Conservation (phyloP, 1,140 invertebrate species). For the Pomacea maculata region DNA sequence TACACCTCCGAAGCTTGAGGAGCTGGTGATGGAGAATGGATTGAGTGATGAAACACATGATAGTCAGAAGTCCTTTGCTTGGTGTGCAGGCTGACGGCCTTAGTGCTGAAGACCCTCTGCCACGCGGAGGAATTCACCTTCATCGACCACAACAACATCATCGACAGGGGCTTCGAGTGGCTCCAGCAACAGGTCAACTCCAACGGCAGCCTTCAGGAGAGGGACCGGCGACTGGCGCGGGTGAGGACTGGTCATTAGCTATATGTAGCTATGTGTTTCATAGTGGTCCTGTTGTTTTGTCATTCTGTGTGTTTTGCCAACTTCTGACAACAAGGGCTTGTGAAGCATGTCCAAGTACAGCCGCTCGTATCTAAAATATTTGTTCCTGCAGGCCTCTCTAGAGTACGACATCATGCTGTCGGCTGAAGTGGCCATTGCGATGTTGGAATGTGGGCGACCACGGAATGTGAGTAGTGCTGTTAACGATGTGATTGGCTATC, state of each 20-base stretch:
- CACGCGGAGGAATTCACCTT: constrained; percentile 19
- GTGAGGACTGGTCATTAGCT: neutral
- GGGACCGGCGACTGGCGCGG: constrained; percentile 19
- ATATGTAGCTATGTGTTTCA: no score
- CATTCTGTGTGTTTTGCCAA: no score
- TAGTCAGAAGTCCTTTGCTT: neutral
- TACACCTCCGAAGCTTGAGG: no score
- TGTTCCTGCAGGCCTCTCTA: constrained; percentile 17
- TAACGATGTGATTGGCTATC: no score
- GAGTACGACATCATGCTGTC: constrained; percentile 29
- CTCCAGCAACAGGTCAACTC: constrained; percentile 12
- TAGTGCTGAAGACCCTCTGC: constrained; percentile 33
- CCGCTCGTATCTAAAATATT: neutral
- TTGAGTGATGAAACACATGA: no score
- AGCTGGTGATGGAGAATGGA: no score
- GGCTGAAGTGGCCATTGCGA: constrained; percentile 27
- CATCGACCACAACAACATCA: constrained; percentile 20
- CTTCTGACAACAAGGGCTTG: no score
- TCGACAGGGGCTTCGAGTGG: constrained; percentile 25
- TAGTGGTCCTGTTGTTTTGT: no score
- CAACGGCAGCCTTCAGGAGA: constrained; percentile 19
- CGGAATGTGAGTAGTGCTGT: constrained; percentile 1
- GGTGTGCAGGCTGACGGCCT: constrained; percentile 25
- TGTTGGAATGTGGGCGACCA: constrained; percentile 21
- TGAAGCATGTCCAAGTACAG: no score